Evolutionary conservation across 2,797 vertebrate species (phyloP).

Genomic region (Acanthurus lineatus): DNA sequence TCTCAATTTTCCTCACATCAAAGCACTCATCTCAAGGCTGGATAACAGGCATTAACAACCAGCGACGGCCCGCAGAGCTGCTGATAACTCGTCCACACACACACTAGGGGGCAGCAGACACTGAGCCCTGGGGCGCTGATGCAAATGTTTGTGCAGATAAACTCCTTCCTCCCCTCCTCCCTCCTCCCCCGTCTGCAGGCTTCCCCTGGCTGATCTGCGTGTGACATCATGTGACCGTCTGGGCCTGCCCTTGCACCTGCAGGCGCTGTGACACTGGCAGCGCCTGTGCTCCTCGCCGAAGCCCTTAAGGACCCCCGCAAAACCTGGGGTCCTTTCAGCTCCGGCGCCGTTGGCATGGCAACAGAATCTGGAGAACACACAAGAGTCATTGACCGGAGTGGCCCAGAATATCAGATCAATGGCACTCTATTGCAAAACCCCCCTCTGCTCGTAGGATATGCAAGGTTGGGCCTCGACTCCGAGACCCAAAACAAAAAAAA

Average conservation of each 20-base stretch:
- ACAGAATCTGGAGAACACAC: slow-evolving; percentile 74
- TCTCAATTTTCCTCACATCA: slow-evolving; percentile 64
- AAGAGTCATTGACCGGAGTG: slow-evolving; percentile 75
- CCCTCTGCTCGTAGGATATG: slow-evolving; percentile 22
- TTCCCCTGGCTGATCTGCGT: slow-evolving; percentile 51
- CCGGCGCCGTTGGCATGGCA: slow-evolving; percentile 73
- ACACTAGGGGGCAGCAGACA: slow-evolving; percentile 83
- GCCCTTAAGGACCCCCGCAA: slow-evolving; percentile 57
- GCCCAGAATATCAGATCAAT: slow-evolving; percentile 69
- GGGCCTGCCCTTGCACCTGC: slow-evolving; percentile 66
- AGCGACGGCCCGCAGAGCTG: slow-evolving; percentile 14
- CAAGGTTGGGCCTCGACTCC: slow-evolving; percentile 53
- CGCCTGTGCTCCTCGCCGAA: slow-evolving; percentile 56
- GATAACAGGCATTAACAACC: slow-evolving; percentile 48
- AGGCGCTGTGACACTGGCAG: slow-evolving; percentile 65
- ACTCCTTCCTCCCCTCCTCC: neutral
- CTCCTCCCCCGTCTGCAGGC: neutral
- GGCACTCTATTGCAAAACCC: slow-evolving; percentile 54
- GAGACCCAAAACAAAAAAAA: slow-evolving; percentile 13
- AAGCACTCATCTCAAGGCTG: slow-evolving; percentile 49
- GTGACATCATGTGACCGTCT: slow-evolving; percentile 65
- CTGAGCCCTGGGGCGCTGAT: slow-evolving; percentile 65
- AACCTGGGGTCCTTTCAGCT: slow-evolving; percentile 60
- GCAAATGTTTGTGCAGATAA: slow-evolving; percentile 53
- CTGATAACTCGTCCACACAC: slow-evolving; percentile 42